A percentile compares a stretch with the other conserved stretches of the same genome.
Evolutionary conservation across 1,140 invertebrate species (phyloP).

Genomic region (Cotesia typhae): DNA sequence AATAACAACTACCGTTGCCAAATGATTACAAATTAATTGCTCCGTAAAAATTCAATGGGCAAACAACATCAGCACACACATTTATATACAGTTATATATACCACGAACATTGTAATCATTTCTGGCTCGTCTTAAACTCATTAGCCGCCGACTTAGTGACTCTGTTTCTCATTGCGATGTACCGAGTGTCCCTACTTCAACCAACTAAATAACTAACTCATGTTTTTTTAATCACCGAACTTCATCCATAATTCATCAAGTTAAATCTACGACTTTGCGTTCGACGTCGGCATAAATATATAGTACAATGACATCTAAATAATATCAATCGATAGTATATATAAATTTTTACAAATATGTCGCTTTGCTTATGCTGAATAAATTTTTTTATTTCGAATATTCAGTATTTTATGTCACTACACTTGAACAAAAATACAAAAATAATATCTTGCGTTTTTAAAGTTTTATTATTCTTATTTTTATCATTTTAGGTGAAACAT

Average conservation of each 20-base stretch:
- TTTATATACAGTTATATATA: neutral
- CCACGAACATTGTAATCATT: neutral
- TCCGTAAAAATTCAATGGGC: neutral
- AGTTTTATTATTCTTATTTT: no score
- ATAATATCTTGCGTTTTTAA: no score
- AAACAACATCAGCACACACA: neutral
- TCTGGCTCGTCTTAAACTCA: neutral
- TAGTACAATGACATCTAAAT: no score
- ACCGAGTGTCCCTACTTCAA: neutral
- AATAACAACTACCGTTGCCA: no score
- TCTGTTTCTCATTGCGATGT: neutral
- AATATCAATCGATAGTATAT: no score
- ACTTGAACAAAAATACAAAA: no score
- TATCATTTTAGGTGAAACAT: no score
- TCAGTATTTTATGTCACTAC: no score
- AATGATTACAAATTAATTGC: no score
- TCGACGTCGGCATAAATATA: neutral
- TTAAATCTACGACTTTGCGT: constrained; percentile 4
- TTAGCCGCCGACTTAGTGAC: neutral
- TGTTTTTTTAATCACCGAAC: constrained; percentile 23
- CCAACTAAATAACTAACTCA: constrained; percentile 14
- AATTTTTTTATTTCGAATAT: no score
- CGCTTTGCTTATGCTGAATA: no score
- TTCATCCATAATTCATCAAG: constrained; percentile 25
- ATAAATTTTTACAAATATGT: no score